Evolutionary conservation across 2,888 invertebrate species (phyloP).

Genomic region (Drymonia ruficornis): DNA sequence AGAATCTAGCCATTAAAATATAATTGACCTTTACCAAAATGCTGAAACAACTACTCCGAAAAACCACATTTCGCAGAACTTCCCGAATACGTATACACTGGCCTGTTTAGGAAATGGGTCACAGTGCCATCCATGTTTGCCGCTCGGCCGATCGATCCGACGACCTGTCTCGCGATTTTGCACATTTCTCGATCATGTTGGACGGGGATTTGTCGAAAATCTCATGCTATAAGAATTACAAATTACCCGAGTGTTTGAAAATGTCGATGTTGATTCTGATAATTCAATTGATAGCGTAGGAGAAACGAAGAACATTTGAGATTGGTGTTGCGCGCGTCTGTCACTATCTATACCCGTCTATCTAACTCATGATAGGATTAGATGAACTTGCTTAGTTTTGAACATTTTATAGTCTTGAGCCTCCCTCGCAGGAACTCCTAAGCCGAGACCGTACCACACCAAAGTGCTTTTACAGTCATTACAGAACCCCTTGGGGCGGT

Average conservation of each 20-base stretch:
- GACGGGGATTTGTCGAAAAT: constrained; percentile 32
- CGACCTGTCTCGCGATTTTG: constrained; percentile 47
- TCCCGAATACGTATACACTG: constrained; percentile 31
- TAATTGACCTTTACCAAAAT: background rate
- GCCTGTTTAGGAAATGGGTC: constrained; percentile 71
- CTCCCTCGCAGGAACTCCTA: constrained; percentile 26
- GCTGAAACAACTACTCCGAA: background rate
- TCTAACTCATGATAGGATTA: too few relatives aligned
- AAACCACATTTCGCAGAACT: constrained; percentile 4
- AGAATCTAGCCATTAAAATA: too few relatives aligned
- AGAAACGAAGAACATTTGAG: constrained; percentile 10
- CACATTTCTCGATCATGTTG: constrained; percentile 24
- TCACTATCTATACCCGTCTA: too few relatives aligned
- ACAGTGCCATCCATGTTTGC: constrained; percentile 59
- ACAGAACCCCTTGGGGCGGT: constrained; percentile 33
- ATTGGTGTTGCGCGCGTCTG: too few relatives aligned
- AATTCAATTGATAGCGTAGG: constrained; percentile 31
- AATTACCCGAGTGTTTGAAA: constrained; percentile 39
- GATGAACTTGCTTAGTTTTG: background rate
- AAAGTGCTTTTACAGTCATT: constrained; percentile 47
- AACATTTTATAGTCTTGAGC: constrained; percentile 24
- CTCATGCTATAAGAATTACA: constrained; percentile 33
- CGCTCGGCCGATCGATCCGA: constrained; percentile 48
- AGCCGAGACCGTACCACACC: constrained; percentile 37
- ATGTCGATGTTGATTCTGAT: constrained; percentile 32